Conservation (phyloP, 1,140 invertebrate genomes). For the Archivesica marissinica region DNA sequence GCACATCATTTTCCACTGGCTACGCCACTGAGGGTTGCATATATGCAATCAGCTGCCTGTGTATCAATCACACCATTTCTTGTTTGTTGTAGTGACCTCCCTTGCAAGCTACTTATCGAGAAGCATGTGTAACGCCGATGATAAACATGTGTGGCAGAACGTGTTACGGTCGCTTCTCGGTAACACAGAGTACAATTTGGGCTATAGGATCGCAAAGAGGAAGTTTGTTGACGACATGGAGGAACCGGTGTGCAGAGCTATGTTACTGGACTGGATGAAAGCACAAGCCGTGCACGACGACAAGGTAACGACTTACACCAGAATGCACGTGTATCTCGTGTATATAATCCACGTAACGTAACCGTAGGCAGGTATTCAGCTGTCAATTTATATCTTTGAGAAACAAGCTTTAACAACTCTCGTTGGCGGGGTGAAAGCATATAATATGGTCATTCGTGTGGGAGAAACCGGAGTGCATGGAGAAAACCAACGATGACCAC, state of each 20-base stretch:
- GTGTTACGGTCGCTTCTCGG: not conserved
- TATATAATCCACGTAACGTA: too few relatives aligned
- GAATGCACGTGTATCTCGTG: too few relatives aligned
- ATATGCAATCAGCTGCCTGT: not conserved
- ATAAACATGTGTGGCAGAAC: not conserved
- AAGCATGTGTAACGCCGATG: not conserved
- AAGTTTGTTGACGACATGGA: not conserved
- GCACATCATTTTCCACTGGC: not conserved
- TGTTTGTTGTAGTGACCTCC: slow-evolving; percentile 1
- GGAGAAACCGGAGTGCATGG: too few relatives aligned
- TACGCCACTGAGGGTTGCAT: not conserved
- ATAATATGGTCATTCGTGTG: too few relatives aligned
- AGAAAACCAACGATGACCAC: too few relatives aligned
- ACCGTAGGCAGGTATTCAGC: too few relatives aligned
- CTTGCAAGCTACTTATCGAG: not conserved
- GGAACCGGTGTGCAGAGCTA: not conserved
- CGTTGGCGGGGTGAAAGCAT: too few relatives aligned
- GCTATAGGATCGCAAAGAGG: slow-evolving; percentile 4
- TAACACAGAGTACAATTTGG: not conserved
- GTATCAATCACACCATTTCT: not conserved
- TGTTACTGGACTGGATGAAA: slow-evolving; percentile 40
- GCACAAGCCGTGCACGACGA: slow-evolving; percentile 17
- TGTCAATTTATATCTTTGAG: too few relatives aligned
- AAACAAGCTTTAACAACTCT: too few relatives aligned
- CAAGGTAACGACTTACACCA: slow-evolving; percentile 8